phyloP scores from a whole-genome alignment of 2,113 vertebrate species.

The Illadopsis cleaveri region DNA sequence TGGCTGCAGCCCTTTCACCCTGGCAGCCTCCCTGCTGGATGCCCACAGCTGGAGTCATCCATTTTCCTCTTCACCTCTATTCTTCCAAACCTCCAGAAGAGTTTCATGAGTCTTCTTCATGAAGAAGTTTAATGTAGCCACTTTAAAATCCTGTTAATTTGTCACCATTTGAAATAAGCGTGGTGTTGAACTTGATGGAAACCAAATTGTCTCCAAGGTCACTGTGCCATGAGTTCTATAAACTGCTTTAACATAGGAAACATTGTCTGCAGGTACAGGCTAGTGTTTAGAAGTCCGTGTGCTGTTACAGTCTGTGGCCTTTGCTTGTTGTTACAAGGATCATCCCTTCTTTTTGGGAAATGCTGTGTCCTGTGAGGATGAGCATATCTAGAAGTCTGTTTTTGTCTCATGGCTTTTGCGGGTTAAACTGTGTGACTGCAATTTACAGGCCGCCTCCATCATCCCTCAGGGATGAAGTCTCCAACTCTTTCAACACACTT shows the following conservation, averaged over 20 bases:
- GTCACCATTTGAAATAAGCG: not conserved
- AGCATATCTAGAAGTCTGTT: not conserved
- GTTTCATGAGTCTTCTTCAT: not conserved
- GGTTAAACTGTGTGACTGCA: not conserved
- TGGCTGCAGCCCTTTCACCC: not conserved
- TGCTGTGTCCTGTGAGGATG: not conserved
- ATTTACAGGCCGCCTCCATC: not conserved
- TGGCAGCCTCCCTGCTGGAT: not conserved
- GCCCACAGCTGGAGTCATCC: not conserved
- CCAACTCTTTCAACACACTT: not conserved
- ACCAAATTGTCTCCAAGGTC: not conserved
- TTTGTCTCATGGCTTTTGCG: conserved; percentile 35
- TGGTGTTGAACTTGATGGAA: not conserved
- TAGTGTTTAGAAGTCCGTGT: not conserved
- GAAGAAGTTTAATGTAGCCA: not conserved
- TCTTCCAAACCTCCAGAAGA: not conserved
- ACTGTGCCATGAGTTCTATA: not conserved
- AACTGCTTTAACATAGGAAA: not conserved
- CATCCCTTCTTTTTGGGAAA: not conserved
- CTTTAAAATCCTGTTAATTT: not conserved
- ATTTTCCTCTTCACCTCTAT: not conserved
- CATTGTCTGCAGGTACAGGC: not conserved
- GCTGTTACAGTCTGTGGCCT: conserved; percentile 14
- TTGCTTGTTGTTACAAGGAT: not conserved
- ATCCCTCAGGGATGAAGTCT: not conserved